These are phyloP conservation scores for Pseudolycoriella hygida DNA, from an alignment of 2,888 invertebrate species.

Conservation along the genomic window DNA sequence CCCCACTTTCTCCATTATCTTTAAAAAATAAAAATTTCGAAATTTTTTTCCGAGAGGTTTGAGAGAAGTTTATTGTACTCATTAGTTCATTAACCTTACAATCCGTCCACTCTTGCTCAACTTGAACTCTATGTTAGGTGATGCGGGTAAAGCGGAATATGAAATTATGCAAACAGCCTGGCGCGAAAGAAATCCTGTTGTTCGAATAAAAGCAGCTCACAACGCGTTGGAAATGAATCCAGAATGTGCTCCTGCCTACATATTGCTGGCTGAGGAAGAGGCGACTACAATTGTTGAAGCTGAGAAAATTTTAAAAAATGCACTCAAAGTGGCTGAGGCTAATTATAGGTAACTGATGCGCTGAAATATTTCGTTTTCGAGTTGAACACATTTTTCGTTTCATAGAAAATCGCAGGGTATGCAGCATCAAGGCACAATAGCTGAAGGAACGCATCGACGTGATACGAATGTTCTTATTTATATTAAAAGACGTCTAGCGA, in stretches of 20 bases:
- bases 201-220: constrained; percentile 79
- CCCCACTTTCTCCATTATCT: too few species aligned
- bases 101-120: too few species aligned
- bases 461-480: constrained; percentile 91
- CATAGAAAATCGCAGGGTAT: constrained; percentile 51
- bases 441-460: constrained; percentile 64
- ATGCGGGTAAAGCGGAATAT: constrained; percentile 72
- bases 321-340: constrained; percentile 65
- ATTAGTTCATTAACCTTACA: too few species aligned
- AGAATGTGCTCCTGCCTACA: constrained; percentile 89
- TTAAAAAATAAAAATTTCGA: too few species aligned
- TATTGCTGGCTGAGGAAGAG: constrained; percentile 92
- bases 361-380: too few species aligned
- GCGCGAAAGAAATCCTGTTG: constrained; percentile 83
- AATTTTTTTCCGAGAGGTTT: too few species aligned
- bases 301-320: constrained; percentile 67
- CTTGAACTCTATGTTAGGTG: too few species aligned
- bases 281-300: constrained; percentile 80
- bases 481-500: constrained; percentile 83
- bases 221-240: constrained; percentile 71
- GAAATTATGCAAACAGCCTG: constrained; percentile 94
- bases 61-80: too few species aligned
- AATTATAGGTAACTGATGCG: constrained; percentile 36
- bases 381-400: neutral
- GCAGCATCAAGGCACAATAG: constrained; percentile 55